A percentile compares a stretch with the other conserved stretches of the same genome.
Conservation (phyloP, 2,113 vertebrate genomes). For the Dipodomys ordii region DNA sequence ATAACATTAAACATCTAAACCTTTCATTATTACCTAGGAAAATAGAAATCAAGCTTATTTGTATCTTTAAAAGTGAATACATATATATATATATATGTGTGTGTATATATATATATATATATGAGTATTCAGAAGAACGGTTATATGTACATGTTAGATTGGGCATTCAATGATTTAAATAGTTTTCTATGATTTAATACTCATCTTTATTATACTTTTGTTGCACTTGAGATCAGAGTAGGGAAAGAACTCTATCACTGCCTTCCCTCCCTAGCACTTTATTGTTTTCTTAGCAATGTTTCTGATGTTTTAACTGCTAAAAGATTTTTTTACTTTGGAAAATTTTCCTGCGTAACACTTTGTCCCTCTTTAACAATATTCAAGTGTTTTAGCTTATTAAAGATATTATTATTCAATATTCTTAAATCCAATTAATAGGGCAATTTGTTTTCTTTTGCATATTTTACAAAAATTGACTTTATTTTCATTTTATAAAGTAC, state of each 20-base stretch:
- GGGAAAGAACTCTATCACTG: too few species aligned
- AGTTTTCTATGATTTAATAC: not conserved
- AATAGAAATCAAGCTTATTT: not conserved
- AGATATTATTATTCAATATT: not conserved
- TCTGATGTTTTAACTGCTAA: not conserved
- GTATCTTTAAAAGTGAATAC: not conserved
- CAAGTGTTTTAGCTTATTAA: not conserved
- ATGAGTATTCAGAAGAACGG: too few species aligned
- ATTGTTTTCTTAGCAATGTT: not conserved
- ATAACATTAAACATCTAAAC: not conserved
- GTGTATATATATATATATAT: too few species aligned
- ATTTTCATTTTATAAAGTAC: too few species aligned
- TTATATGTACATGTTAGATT: too few species aligned
- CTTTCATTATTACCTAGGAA: not conserved
- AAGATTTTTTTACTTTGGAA: not conserved
- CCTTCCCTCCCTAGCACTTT: too few species aligned
- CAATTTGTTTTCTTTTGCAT: too few species aligned
- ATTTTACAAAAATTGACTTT: too few species aligned
- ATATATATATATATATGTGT: too few species aligned
- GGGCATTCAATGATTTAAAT: not conserved
- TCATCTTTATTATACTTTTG: not conserved
- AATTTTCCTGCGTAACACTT: not conserved
- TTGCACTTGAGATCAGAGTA: too few species aligned
- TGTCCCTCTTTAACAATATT: constrained; percentile 17
- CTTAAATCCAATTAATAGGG: not conserved